phyloP scores from a whole-genome alignment of 2,888 invertebrate genomes.

The Eupithecia subfuscata region DNA sequence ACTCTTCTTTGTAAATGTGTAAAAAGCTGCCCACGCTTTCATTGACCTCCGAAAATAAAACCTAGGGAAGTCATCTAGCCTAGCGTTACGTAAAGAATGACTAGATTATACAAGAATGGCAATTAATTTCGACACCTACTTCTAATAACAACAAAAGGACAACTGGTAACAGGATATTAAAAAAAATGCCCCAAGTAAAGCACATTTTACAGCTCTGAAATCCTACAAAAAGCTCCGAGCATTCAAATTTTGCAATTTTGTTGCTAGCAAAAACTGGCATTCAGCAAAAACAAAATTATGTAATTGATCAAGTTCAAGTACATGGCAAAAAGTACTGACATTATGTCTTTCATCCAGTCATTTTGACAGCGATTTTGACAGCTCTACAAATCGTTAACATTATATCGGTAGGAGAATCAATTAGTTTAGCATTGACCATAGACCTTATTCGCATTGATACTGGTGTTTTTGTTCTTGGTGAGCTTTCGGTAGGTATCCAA shows the following conservation, averaged over 20 bases:
- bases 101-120: background rate
- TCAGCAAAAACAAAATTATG: background rate
- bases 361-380: constrained; percentile 19
- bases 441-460: background rate
- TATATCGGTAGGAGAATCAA: background rate
- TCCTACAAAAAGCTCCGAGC: background rate
- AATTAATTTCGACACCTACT: background rate
- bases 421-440: background rate
- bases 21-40: background rate
- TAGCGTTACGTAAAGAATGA: background rate
- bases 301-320: constrained; percentile 2
- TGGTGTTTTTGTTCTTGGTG: background rate
- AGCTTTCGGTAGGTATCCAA: background rate
- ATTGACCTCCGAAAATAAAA: too few species aligned
- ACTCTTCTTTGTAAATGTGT: background rate
- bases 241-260: background rate
- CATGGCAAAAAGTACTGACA: background rate
- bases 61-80: background rate
- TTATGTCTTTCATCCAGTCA: background rate
- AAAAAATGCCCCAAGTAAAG: background rate
- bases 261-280: background rate
- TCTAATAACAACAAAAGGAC: too few species aligned
- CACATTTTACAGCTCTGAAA: background rate
- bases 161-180: background rate
- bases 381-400: constrained; percentile 18